Base-by-base conservation (phyloP, 2,797 vertebrate genomes). In the Eupleurogrammus muticus region DNA sequence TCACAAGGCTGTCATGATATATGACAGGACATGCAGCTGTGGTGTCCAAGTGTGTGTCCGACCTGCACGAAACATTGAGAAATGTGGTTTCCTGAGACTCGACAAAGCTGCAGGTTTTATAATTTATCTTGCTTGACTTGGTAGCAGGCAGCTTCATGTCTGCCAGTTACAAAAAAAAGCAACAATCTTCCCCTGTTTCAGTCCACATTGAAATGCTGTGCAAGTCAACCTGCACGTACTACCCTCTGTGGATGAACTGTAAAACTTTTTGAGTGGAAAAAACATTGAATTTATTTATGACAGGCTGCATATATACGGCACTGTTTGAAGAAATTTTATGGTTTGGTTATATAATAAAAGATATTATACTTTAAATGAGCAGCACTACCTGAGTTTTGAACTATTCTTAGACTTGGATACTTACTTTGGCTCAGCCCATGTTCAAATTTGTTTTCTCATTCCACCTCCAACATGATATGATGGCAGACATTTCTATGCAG, bases 401-500 rank as follows among this genome's bases (percentile, higher is more conserved):
- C 49, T 44, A 44, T 40, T 82, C 53, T 57, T 55, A 32, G 61
- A n/a, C 24, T 59, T 23, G 13, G 11, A 55, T 65, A 42, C 38
- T 69, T 68, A 52, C 11, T 69, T 63, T 80, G 77, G 70, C 63
- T 66, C 24, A 24, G 1, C 28, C 20, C 10, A 1, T 3, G 49
- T 81, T 71, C 69, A 44, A 59, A 53, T 57, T 61, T 51, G 38
- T 59, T 80, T 79, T 77, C 47, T 57, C 46, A 61, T 62, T 58
- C 78, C 56, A 42, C 42, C 36, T 14, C 78, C 56, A 42, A 38
- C 36, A 14, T 71, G 79, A 79, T 84, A 76, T 83, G 75, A 62
- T 10, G 1, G 59, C 5, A 35, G 71, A 86, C 73, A 66, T 86
- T 84, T 85, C 81, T 75, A 55, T 57, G 57, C 77, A 21, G 64